Base-by-base conservation (phyloP, 2,888 invertebrate species). In the Drosophila fulvimacula region DNA sequence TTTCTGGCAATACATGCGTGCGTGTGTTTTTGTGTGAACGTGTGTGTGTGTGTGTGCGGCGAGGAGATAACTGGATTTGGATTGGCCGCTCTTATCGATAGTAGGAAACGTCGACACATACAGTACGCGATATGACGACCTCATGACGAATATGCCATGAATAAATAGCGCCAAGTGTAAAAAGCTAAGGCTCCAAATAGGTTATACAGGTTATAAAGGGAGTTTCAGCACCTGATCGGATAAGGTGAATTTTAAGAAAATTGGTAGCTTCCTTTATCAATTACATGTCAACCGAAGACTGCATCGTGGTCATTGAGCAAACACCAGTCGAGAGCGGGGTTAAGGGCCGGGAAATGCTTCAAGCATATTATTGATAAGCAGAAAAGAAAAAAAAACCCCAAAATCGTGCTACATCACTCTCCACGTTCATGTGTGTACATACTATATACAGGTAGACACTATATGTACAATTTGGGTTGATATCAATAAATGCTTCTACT, bases 61-160 rank as follows among this genome's bases (percentile, higher is more conserved):
- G 36, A 51, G 64, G 68, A 88, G 89, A 88, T 88, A 84, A 71
- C 84, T 79, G 87, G 89, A 84, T 88, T 87, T 83, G 89, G 89
- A 88, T 88, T 86, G 89, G 74, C 39, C 66, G 60, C 69, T 83
- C 76, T 88, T 88, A 88, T 88, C 84, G 79, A 88, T 82, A 77
- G 78, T 73, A 69, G 65, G 55, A 67, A 82, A 48, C 76, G 56
- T 76, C 66, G 66, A 68, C 59, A 61, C 41, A 48, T 48, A 60
- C 44, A 59, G 77, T 68, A 52, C 58, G 42, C 67, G 83, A 81
- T 81, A 87, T 76, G 68, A 76, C 67, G 65, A 71, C 49, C 69
- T 69, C 41, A 69, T 80, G 82, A 86, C 81, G 86, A 82, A 77
- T 80, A 51, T 69, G 49, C 32, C 59, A 51, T 55, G 71, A 69